Evolutionary conservation across 2,888 invertebrate species (phyloP), one percentile per base, ranked within the genome.

Genomic region (Pachymerium ferrugineum): DNA sequence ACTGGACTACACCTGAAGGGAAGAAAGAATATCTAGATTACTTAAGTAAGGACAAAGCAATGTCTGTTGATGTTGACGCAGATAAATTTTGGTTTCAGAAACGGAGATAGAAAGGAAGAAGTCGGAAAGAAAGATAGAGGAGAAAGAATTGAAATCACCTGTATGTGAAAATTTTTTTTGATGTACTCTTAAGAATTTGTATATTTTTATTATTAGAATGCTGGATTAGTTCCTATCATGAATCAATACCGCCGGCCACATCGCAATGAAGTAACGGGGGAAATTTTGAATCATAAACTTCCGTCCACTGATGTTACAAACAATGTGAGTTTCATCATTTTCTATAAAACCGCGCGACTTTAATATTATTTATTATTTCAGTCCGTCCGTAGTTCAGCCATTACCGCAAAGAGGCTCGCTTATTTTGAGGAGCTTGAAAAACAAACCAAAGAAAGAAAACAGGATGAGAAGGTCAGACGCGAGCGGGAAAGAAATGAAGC

Each of bases 231-330:
- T 12, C 73, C 54, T 16, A 14, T 73, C 14, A 73, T 73, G 54
- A 31, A 16, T 19, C 62, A 54, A 22, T 62, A 54, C 1, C 62
- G 14, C 5, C 54, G 73, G 5, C 62, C 73, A 2, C 30, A 31
- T 16, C 54, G 73, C 16, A 31, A 62, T 19, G 16, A 6, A 29
- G 31, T 12, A 10, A 73, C 73, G 16, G 73, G 73, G 12, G 38
- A 73, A 54, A 14, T 73, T 22, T 31, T 73, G 16, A 30, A 54
- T 31, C 73, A 73, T 54, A 29, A 25, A 22, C n/a, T 62, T 19
- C 67, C 73, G 14, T 67, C 54, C n/a, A 67, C 73, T 30, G 73
- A 73, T 16, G 33, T 73, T n/a, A 73, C 73, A 22, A 25, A 14
- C 22, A 30, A 70, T 33, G 70, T 30, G 33, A 70, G 33, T 19